Conservation (phyloP, 2,797 vertebrate species). For the Monodelphis domestica region DNA sequence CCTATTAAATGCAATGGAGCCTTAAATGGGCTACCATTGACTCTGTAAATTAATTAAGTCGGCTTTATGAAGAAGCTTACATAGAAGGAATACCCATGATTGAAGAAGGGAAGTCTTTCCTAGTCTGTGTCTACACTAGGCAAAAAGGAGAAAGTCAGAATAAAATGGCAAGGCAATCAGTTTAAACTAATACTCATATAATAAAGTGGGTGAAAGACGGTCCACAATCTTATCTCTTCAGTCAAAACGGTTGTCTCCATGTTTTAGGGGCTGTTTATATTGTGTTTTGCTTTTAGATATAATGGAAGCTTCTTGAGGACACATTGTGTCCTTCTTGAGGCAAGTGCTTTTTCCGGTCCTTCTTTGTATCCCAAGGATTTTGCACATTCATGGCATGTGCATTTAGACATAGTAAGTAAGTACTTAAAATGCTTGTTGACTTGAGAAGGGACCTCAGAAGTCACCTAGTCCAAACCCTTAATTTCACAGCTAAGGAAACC, state of each 20-base stretch:
- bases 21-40: not conserved
- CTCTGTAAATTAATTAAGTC: not conserved
- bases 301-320: not conserved
- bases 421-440: not conserved
- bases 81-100: not conserved
- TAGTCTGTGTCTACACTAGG: not conserved
- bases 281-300: not conserved
- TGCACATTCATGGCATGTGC: not conserved
- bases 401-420: too few relatives aligned
- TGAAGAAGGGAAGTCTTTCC: not conserved
- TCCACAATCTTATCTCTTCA: not conserved
- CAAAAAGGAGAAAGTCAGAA: not conserved
- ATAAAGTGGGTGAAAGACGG: not conserved
- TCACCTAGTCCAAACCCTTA: not conserved
- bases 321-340: not conserved
- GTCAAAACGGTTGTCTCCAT: not conserved
- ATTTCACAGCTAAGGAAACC: conserved; percentile 26
- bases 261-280: not conserved
- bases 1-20: not conserved
- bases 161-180: not conserved
- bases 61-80: not conserved
- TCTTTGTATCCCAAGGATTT: not conserved
- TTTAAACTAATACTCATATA: not conserved
- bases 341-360: not conserved
- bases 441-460: not conserved